Evolutionary conservation across 37 sponge, comb jelly and placozoan genomes (phyloP).

Genomic region (Cliona cf. orientalis): DNA sequence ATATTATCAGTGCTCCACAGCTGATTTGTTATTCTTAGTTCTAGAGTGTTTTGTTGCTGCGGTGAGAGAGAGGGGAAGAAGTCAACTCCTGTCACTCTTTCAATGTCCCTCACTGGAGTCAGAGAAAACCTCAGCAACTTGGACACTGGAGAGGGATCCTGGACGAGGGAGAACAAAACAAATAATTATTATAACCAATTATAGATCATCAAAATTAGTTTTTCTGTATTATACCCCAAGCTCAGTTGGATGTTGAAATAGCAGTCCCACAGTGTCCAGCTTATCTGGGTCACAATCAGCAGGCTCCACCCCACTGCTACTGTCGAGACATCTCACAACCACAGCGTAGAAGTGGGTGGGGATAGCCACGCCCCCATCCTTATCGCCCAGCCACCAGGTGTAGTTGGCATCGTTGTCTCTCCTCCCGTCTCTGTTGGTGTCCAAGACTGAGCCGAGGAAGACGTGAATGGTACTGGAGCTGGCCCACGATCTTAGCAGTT

Average conservation of each 20-base stretch:
- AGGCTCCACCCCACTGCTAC: background rate
- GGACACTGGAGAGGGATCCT: conserved; percentile 3
- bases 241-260: conserved; percentile 47
- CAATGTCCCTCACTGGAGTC: conserved; percentile 66
- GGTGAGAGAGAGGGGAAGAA: conserved; percentile 67
- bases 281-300: background rate
- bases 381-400: no score
- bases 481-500: no score
- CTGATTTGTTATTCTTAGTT: conserved; percentile 24
- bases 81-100: conserved; percentile 57
- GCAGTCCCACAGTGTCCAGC: background rate
- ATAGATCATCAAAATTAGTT: conserved; percentile 20
- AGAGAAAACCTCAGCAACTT: conserved; percentile 10
- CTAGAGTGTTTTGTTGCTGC: conserved; percentile 49
- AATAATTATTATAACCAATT: no score
- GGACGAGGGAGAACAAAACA: no score
- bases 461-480: conserved; percentile 51
- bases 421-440: conserved; percentile 48
- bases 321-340: conserved; percentile 48
- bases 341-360: conserved; percentile 61
- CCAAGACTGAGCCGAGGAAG: conserved; percentile 49
- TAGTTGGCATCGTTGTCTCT: conserved; percentile 44
- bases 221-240: conserved; percentile 75
- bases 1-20: no score
- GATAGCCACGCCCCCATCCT: conserved; percentile 20